phyloP scores from a whole-genome alignment of 1,140 invertebrate species.

The Macrobrachium rosenbergii region DNA sequence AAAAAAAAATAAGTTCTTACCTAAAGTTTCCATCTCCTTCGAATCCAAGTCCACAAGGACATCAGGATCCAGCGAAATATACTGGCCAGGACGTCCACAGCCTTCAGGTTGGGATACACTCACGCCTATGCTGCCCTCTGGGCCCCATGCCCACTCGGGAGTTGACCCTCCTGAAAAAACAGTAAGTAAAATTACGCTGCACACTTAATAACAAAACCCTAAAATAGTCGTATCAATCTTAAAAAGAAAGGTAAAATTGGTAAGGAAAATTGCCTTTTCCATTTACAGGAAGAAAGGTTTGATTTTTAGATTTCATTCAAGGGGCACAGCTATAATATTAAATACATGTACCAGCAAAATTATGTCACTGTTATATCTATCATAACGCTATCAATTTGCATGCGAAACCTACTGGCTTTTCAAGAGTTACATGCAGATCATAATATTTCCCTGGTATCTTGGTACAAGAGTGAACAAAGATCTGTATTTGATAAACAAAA shows the following conservation, averaged over 20 bases:
- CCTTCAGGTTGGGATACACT: conserved; percentile 44
- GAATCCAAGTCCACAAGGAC: conserved; percentile 13
- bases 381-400: too few species aligned
- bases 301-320: too few species aligned
- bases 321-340: too few species aligned
- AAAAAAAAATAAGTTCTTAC: neutral
- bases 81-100: conserved; percentile 41
- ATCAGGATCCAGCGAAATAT: conserved; percentile 44
- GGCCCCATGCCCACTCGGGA: conserved; percentile 43
- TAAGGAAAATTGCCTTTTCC: too few species aligned
- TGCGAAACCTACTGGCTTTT: too few species aligned
- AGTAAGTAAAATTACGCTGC: neutral
- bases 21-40: conserved; percentile 21
- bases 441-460: too few species aligned
- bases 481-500: neutral
- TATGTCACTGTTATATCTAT: too few species aligned
- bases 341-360: too few species aligned
- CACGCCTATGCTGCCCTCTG: conserved; percentile 39
- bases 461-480: too few species aligned
- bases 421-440: too few species aligned
- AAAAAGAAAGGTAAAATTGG: neutral
- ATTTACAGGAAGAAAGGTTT: too few species aligned
- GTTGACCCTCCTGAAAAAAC: neutral
- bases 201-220: neutral
- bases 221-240: neutral